A percentile compares a stretch with the other conserved stretches of the same genome.
These are phyloP conservation scores for Grammomys surdaster DNA, from an alignment of 2,113 vertebrate genomes.

Conservation along the genomic window DNA sequence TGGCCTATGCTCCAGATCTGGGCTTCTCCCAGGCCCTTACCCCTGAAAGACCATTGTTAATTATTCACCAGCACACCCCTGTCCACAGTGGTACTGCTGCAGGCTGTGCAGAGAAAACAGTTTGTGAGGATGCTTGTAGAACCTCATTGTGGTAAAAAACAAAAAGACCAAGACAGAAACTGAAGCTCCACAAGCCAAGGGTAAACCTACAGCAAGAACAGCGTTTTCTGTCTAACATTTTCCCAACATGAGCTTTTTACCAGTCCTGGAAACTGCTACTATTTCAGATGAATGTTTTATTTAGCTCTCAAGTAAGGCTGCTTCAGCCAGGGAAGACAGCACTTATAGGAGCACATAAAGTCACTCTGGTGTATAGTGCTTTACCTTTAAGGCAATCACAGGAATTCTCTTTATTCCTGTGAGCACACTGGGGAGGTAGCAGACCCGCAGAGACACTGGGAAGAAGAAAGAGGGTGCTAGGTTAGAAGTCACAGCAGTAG, in stretches of 20 bases:
- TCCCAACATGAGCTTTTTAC: slow-evolving; percentile 36
- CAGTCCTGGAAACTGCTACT: slow-evolving; percentile 43
- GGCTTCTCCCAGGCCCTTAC: background rate
- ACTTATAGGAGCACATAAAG: slow-evolving; percentile 55
- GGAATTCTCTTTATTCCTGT: slow-evolving; percentile 53
- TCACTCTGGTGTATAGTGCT: slow-evolving; percentile 54
- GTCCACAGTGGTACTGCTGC: background rate
- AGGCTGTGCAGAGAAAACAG: background rate
- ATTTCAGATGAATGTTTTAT: slow-evolving; percentile 69
- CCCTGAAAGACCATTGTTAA: background rate
- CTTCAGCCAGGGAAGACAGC: slow-evolving; percentile 55
- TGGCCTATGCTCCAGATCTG: background rate
- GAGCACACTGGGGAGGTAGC: slow-evolving; percentile 26
- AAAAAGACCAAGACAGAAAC: slow-evolving; percentile 32
- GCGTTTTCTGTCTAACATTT: slow-evolving; percentile 46
- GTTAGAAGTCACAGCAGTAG: slow-evolving; percentile 54
- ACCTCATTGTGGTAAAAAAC: background rate
- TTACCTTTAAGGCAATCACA: slow-evolving; percentile 70
- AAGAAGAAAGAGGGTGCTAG: slow-evolving; percentile 6
- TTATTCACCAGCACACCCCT: background rate
- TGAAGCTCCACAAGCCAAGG: background rate
- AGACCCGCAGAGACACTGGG: slow-evolving; percentile 45
- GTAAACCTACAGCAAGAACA: background rate
- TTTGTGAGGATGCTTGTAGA: accelerated
- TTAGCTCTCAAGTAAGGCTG: slow-evolving; percentile 62